Evolutionary conservation across 2,888 invertebrate genomes (phyloP).

Genomic region (Imbricaverruca yamaguchii): DNA sequence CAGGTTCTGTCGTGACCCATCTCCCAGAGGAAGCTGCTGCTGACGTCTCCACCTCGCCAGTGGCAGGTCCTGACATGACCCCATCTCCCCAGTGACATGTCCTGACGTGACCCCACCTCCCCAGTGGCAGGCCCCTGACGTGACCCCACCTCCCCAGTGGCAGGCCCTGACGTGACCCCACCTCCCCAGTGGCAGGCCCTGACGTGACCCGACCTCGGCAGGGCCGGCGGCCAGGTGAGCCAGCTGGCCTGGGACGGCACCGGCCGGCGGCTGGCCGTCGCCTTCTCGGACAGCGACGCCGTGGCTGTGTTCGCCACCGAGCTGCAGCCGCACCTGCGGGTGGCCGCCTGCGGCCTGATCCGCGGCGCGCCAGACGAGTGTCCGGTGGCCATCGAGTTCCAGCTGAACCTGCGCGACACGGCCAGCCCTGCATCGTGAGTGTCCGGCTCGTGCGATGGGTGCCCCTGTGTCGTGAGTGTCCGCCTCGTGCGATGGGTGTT

Average conservation of each 20-base stretch:
- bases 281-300: constrained; percentile 54
- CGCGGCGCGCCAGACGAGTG: constrained; percentile 62
- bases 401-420: background rate
- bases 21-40: no score
- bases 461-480: background rate
- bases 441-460: background rate
- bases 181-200: no score
- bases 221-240: constrained; percentile 70
- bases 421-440: background rate
- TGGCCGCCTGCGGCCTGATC: constrained; percentile 58
- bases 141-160: no score
- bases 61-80: no score
- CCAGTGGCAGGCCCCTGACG: no score
- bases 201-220: constrained; percentile 33
- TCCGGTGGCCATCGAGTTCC: constrained; percentile 67
- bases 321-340: constrained; percentile 55
- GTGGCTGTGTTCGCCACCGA: constrained; percentile 65
- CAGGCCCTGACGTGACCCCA: no score
- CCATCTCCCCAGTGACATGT: no score
- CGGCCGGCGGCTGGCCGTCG: constrained; percentile 64
- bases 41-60: no score
- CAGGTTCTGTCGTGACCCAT: no score
- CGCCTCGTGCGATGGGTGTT: no score
- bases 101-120: no score
- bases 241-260: constrained; percentile 67